Evolutionary conservation across 2,888 invertebrate species (phyloP).

Genomic region (Noctuana brunneofusca): DNA sequence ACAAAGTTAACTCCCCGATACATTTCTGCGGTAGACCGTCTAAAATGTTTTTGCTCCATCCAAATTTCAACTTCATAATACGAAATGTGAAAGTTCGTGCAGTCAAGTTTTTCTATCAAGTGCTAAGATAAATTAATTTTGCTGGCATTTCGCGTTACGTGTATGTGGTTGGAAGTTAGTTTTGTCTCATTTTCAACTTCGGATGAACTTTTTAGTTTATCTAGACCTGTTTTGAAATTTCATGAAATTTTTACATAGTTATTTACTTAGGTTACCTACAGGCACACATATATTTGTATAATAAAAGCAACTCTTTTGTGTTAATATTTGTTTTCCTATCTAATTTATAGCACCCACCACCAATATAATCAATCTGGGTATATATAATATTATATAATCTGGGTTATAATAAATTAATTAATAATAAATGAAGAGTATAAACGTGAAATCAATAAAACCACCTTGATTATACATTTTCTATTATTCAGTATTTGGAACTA

Average conservation of each 20-base stretch:
- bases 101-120: slow-evolving; percentile 27
- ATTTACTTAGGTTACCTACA: too few relatives aligned
- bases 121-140: slow-evolving; percentile 31
- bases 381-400: too few relatives aligned
- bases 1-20: slow-evolving; percentile 24
- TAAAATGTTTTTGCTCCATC: slow-evolving; percentile 20
- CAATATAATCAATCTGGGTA: too few relatives aligned
- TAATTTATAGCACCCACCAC: too few relatives aligned
- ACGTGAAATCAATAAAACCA: too few relatives aligned
- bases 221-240: neutral
- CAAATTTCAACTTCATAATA: slow-evolving; percentile 26
- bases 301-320: too few relatives aligned
- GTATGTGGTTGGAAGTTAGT: neutral
- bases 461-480: too few relatives aligned
- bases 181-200: neutral
- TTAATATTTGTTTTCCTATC: too few relatives aligned
- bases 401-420: too few relatives aligned
- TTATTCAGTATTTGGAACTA: neutral
- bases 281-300: too few relatives aligned
- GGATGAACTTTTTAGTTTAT: neutral
- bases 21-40: neutral
- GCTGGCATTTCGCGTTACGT: slow-evolving; percentile 3
- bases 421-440: too few relatives aligned
- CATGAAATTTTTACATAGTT: neutral
- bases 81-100: slow-evolving; percentile 21